Percentiles rank a stretch among this genome's conserved stretches.
These are phyloP conservation scores for Cataglyphis albicans DNA, from an alignment of 2,888 invertebrate genomes.

Conservation along the genomic window DNA sequence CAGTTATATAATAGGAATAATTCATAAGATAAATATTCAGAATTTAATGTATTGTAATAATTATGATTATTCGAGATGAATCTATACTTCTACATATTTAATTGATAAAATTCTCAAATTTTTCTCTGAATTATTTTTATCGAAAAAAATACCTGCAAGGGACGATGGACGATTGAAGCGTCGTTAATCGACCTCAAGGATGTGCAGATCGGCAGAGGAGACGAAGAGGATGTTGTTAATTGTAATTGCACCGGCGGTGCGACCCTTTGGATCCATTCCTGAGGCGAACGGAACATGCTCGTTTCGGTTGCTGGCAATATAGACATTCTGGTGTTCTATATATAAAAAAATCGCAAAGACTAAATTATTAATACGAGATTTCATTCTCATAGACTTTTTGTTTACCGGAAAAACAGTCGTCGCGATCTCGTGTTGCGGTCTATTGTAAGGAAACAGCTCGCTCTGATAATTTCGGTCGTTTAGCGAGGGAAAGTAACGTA, in stretches of 20 bases:
- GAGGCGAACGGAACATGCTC: slow-evolving; percentile 75
- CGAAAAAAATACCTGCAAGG: slow-evolving; percentile 68
- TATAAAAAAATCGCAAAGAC: neutral
- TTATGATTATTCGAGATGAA: too few relatives aligned
- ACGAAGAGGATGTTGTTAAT: slow-evolving; percentile 71
- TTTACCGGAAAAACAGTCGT: slow-evolving; percentile 79
- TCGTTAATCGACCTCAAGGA: slow-evolving; percentile 78
- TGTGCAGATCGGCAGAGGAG: slow-evolving; percentile 72
- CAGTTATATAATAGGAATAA: neutral
- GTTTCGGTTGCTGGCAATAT: slow-evolving; percentile 74
- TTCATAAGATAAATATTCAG: neutral
- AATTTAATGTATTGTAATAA: too few relatives aligned
- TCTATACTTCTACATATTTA: too few relatives aligned
- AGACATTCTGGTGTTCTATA: slow-evolving; percentile 78
- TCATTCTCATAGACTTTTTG: neutral
- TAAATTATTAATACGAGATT: neutral
- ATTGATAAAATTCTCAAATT: neutral
- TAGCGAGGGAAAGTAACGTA: slow-evolving; percentile 78
- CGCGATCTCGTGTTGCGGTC: slow-evolving; percentile 62
- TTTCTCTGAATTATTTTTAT: neutral
- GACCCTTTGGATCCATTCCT: slow-evolving; percentile 81
- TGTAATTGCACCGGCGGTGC: slow-evolving; percentile 76
- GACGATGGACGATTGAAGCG: slow-evolving; percentile 76
- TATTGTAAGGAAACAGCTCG: slow-evolving; percentile 79
- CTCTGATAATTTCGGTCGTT: slow-evolving; percentile 80